These are phyloP conservation scores for Euborellia annulipes DNA, from an alignment of 1,140 invertebrate genomes.

Conservation along the genomic window DNA sequence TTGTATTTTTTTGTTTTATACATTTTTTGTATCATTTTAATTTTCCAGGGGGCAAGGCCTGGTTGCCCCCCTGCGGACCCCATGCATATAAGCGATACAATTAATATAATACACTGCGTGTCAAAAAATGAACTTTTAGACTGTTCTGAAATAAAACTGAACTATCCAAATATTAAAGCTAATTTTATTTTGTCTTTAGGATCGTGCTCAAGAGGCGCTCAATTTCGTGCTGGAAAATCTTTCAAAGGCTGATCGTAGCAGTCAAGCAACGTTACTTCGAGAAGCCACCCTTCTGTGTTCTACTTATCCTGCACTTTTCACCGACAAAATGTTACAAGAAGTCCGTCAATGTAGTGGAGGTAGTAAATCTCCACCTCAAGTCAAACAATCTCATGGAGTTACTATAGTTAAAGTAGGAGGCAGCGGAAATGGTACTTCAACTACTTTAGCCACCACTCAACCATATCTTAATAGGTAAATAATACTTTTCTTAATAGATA, in stretches of 20 bases:
- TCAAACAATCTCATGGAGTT: conserved; percentile 51
- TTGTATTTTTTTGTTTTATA: no score
- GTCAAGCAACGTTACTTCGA: conserved; percentile 49
- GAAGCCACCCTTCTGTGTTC: conserved; percentile 62
- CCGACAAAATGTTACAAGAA: conserved; percentile 54
- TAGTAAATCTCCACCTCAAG: conserved; percentile 21
- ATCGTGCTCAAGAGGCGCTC: conserved; percentile 56
- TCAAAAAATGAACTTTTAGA: no score
- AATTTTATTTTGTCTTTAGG: conserved; percentile 31
- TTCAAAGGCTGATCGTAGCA: conserved; percentile 46
- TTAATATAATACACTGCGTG: no score
- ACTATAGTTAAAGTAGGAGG: conserved; percentile 60
- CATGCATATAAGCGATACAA: no score
- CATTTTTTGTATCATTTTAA: no score
- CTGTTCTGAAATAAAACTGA: no score
- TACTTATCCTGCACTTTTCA: conserved; percentile 57
- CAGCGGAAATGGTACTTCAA: conserved; percentile 5
- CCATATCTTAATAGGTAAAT: no score
- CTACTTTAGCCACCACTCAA: neutral
- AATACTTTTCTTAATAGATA: no score
- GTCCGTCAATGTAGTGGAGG: conserved; percentile 45
- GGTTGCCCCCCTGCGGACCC: no score
- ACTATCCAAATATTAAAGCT: no score
- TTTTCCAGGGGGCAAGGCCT: no score
- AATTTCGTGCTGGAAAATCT: conserved; percentile 63